Conservation (phyloP, 2,888 invertebrate species). For the Drosophila longiperda region DNA sequence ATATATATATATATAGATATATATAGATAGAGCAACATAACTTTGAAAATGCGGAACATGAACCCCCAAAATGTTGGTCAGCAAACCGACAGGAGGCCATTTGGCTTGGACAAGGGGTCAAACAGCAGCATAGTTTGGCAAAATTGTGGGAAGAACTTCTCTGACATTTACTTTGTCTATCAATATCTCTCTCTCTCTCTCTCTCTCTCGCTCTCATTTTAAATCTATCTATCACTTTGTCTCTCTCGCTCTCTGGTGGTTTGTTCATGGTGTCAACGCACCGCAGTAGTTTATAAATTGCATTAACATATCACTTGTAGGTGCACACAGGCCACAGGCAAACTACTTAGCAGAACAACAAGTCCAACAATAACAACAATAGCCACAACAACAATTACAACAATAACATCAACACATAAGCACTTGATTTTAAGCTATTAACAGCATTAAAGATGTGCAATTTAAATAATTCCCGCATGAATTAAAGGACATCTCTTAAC, state of each 20-base stretch:
- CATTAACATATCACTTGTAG: conserved; percentile 65
- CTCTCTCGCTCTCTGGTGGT: not conserved
- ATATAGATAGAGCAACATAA: conserved; percentile 56
- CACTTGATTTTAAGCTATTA: conserved; percentile 80
- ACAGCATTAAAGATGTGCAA: conserved; percentile 75
- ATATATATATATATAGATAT: too few relatives aligned
- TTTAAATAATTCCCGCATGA: conserved; percentile 77
- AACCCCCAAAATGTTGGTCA: conserved; percentile 28
- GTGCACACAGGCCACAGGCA: conserved; percentile 4
- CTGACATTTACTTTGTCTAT: conserved; percentile 24
- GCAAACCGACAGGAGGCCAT: conserved; percentile 13
- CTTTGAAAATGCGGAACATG: conserved; percentile 65
- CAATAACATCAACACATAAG: conserved; percentile 40
- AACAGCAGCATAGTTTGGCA: conserved; percentile 10
- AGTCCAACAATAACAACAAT: conserved; percentile 16
- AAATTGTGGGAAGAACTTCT: conserved; percentile 32
- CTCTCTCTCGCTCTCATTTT: too few relatives aligned
- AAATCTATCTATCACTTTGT: too few relatives aligned
- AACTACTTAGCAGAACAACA: conserved; percentile 15
- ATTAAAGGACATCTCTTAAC: conserved; percentile 57
- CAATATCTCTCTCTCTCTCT: not conserved
- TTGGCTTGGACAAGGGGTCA: not conserved
- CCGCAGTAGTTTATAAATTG: conserved; percentile 55
- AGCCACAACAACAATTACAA: conserved; percentile 25
- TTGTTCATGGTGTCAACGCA: conserved; percentile 25